phyloP scores from a whole-genome alignment of 2,888 invertebrate species.

The Heliconius hortense region DNA sequence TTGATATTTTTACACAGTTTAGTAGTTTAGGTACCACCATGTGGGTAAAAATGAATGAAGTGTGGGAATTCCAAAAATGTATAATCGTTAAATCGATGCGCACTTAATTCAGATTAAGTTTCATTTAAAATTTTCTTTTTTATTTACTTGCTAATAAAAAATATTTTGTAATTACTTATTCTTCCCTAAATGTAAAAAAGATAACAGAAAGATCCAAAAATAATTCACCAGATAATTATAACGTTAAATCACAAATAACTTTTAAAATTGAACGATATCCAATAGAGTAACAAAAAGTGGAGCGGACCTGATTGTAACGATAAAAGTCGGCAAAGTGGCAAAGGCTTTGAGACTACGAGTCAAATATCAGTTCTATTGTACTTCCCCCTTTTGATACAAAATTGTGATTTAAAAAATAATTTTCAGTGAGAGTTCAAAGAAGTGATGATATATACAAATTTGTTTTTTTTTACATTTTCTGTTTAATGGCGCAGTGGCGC shows the following conservation, averaged over 20 bases:
- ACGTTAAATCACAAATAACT: slow-evolving; percentile 17
- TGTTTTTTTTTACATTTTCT: too few species aligned
- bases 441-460: not conserved
- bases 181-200: too few species aligned
- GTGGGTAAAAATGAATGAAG: too few species aligned
- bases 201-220: not conserved
- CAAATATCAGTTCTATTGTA: slow-evolving; percentile 22
- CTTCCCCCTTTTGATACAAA: slow-evolving; percentile 13
- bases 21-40: too few species aligned
- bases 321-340: slow-evolving; percentile 26
- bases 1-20: too few species aligned
- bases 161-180: too few species aligned
- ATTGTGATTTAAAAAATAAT: slow-evolving; percentile 12
- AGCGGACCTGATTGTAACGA: slow-evolving; percentile 32
- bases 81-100: too few species aligned
- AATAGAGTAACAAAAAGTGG: slow-evolving; percentile 30
- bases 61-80: too few species aligned
- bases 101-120: too few species aligned
- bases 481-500: too few species aligned
- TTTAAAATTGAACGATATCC: slow-evolving; percentile 19
- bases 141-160: too few species aligned
- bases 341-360: slow-evolving; percentile 8
- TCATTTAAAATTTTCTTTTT: too few species aligned
- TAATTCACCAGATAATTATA: slow-evolving; percentile 4
- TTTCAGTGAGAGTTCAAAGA: not conserved